Evolutionary conservation across 2,797 vertebrate genomes (phyloP).

Genomic region (Todus mexicanus): DNA sequence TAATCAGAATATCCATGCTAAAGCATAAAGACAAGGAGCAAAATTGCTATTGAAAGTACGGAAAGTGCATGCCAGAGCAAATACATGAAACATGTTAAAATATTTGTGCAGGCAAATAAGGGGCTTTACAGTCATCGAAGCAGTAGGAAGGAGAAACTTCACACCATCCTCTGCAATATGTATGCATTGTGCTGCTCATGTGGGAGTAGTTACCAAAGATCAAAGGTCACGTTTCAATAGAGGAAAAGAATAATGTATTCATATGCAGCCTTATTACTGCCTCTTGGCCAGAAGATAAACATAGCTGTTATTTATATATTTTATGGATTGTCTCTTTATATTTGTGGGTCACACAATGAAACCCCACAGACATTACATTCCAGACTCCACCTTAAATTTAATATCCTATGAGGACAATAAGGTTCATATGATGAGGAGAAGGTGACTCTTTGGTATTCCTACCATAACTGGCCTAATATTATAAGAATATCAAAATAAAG

Average conservation of each 20-base stretch:
- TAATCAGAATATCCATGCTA: neutral
- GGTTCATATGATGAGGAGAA: neutral
- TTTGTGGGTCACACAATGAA: neutral
- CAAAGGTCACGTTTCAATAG: constrained; percentile 33
- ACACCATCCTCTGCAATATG: neutral
- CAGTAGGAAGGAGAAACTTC: neutral
- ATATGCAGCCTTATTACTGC: constrained; percentile 14
- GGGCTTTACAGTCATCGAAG: neutral
- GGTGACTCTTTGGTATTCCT: neutral
- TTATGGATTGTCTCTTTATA: neutral
- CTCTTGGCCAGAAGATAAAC: constrained; percentile 4
- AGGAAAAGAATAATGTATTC: constrained; percentile 19
- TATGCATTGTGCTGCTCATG: neutral
- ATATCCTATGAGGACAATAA: neutral
- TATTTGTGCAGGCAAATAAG: neutral
- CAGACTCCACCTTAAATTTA: neutral
- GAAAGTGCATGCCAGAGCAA: neutral
- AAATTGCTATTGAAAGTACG: neutral
- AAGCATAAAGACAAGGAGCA: neutral
- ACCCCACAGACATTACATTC: neutral
- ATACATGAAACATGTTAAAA: neutral
- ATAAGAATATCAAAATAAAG: neutral
- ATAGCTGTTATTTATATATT: neutral
- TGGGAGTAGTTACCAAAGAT: neutral
- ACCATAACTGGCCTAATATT: neutral